Evolutionary conservation across 2,113 vertebrate genomes (phyloP).

Genomic region (human (Homo sapiens)): DNA sequence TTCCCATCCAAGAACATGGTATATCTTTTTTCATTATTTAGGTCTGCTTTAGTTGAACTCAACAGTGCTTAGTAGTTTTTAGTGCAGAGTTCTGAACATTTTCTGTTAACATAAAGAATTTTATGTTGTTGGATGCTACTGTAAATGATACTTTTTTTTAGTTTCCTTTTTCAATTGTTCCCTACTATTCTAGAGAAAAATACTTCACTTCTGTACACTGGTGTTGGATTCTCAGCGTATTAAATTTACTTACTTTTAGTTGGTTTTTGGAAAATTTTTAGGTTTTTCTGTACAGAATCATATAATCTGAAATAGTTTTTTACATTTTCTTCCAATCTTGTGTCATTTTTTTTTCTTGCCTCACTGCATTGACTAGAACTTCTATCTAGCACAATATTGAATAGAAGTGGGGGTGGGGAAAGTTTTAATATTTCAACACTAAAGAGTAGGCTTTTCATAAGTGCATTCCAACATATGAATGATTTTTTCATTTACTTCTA

Average conservation of each 20-base stretch:
- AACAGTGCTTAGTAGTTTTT: neutral
- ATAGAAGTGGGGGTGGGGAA: neutral
- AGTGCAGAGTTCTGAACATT: neutral
- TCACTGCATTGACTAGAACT: neutral
- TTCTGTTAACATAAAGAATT: constrained; percentile 16
- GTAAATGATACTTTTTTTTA: neutral
- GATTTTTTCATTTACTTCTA: neutral
- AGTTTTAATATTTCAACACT: neutral
- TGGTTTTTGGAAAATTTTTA: neutral
- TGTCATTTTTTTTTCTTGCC: neutral
- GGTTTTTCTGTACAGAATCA: neutral
- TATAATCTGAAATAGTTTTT: neutral
- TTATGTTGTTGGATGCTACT: neutral
- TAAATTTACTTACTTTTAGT: neutral
- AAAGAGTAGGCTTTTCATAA: neutral
- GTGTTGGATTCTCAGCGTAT: neutral
- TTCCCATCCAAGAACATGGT: neutral
- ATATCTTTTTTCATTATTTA: neutral
- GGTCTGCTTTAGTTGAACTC: neutral
- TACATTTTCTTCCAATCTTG: neutral
- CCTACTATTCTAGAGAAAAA: neutral
- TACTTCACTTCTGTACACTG: neutral
- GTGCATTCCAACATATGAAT: neutral
- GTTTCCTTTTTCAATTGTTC: neutral
- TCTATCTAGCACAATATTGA: neutral